Percentiles rank a stretch among this genome's conserved stretches.
Evolutionary conservation across 2,797 vertebrate genomes (phyloP).

Genomic region (Pachyuromys duprasi): DNA sequence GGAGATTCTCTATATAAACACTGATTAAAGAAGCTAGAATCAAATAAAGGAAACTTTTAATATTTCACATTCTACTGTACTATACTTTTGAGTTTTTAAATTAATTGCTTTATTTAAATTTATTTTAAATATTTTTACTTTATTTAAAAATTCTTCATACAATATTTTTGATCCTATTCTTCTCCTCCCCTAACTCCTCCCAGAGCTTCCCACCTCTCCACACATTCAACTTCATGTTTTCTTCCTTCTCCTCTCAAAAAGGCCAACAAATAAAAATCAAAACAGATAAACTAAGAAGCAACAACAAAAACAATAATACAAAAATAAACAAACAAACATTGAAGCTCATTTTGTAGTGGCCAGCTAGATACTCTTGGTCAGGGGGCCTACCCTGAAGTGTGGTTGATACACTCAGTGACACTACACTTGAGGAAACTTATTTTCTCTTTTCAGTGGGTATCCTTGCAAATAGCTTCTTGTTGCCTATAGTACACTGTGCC

Average conservation of each 20-base stretch:
- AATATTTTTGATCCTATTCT: neutral
- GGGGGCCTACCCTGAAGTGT: neutral
- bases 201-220: neutral
- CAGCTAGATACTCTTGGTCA: neutral
- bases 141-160: neutral
- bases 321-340: neutral
- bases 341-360: neutral
- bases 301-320: neutral
- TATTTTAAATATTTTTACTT: neutral
- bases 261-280: neutral
- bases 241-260: no score
- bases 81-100: neutral
- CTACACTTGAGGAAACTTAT: neutral
- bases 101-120: neutral
- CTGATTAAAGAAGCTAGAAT: neutral
- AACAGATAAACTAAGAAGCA: neutral
- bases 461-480: neutral
- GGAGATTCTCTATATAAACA: neutral
- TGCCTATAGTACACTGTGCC: neutral
- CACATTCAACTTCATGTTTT: neutral
- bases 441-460: neutral
- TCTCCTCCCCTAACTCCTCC: no score
- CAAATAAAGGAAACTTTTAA: neutral
- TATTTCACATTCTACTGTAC: neutral
- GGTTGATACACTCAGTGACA: neutral